Evolutionary conservation across 2,113 vertebrate species (phyloP), one percentile per base, ranked within the genome.

Genomic region (Dicaeum eximium): DNA sequence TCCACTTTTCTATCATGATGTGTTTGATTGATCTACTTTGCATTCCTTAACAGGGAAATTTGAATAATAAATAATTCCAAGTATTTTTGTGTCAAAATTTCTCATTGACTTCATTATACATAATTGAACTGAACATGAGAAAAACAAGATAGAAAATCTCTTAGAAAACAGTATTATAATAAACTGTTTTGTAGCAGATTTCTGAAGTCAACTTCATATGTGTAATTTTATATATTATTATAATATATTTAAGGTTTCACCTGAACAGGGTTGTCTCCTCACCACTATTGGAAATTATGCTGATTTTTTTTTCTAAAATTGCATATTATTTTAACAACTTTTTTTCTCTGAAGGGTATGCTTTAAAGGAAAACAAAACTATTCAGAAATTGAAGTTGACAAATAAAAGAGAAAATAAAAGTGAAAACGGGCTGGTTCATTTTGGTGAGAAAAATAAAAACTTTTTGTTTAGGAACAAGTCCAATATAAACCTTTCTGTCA

Each of bases 121-220:
- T 78, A 84, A 67, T 4, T 70, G n/a, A 71, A 74, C 28, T 70
- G n/a, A 71, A 74, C 28, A 84, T 18, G 42, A 57, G 54, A 22
- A 14, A 86, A 82, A 51, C 11, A 86, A 77, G 38, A 67, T 1
- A 51, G 18, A 80, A 35, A 78, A 30, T n/a, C 11, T 30, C 54
- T 48, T 38, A 38, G 37, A 62, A 58, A 73, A 58, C 35, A 31
- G 2, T 7, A 22, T n/a, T 30, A 31, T 23, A 35, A 9, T 9
- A 40, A 44, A 38, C 1, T 42, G 0, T n/a, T 82, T 92, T 18
- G 0, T 23, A 35, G 28, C 1, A 0, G 24, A 40, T 40, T 1
- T 19, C 31, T 23, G 21, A 86, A 71, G 15, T 37, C 23, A 10
- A 19, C n/a, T 61, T 66, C 23, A 37, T 53, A 44, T 4, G 3